These are phyloP conservation scores for Globodera ellingtonae DNA, from an alignment of 1,140 invertebrate species.

Conservation along the genomic window DNA sequence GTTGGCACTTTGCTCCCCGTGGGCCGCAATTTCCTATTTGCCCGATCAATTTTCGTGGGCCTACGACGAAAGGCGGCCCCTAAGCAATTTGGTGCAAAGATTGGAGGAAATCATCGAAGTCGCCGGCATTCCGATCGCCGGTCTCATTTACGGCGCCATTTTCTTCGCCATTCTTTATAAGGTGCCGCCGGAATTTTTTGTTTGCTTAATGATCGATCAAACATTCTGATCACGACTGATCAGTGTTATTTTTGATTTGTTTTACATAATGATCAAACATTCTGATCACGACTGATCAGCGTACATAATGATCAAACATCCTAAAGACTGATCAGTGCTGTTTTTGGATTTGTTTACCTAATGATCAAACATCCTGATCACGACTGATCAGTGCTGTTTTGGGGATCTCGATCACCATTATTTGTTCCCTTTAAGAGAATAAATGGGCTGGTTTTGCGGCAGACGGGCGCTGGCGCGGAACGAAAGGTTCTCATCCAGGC, in stretches of 20 bases:
- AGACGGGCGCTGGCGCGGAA: constrained; percentile 25
- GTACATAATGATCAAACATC: no score
- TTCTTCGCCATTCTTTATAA: constrained; percentile 42
- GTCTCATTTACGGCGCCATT: constrained; percentile 48
- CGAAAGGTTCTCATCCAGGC: constrained; percentile 56
- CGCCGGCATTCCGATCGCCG: constrained; percentile 47
- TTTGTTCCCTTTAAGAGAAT: neutral
- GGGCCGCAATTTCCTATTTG: constrained; percentile 48
- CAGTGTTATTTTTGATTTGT: neutral
- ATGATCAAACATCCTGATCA: neutral
- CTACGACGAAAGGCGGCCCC: constrained; percentile 37
- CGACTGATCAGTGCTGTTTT: neutral
- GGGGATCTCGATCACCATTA: neutral
- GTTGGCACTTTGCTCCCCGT: constrained; percentile 42
- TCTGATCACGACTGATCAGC: no score
- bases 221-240: neutral
- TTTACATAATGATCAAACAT: no score
- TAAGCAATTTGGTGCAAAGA: constrained; percentile 45
- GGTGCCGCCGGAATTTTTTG: constrained; percentile 22
- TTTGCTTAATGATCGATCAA: neutral
- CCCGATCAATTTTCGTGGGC: constrained; percentile 51
- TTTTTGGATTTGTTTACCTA: neutral
- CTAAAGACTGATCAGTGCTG: neutral
- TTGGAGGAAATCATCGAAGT: constrained; percentile 53
- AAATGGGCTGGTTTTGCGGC: neutral